phyloP scores from a whole-genome alignment of 2,888 invertebrate genomes.

The Hyalella azteca region DNA sequence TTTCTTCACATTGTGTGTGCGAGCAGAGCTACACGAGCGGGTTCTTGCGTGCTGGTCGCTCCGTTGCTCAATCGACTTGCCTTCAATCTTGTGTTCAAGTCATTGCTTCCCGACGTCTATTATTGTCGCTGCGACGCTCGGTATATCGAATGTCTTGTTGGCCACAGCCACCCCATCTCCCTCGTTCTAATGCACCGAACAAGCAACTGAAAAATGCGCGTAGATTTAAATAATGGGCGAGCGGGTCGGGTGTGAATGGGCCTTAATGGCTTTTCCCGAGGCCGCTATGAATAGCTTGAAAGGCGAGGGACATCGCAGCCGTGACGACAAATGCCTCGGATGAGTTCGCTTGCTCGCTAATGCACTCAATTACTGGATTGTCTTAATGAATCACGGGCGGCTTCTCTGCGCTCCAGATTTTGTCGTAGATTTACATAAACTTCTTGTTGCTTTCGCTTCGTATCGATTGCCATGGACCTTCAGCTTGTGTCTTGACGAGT shows the following conservation, averaged over 20 bases:
- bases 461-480: no score
- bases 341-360: slow-evolving; percentile 27
- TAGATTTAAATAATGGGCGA: slow-evolving; percentile 37
- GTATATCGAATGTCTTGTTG: slow-evolving; percentile 16
- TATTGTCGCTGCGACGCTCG: background rate
- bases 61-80: background rate
- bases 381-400: slow-evolving; percentile 20
- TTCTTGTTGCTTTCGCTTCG: no score
- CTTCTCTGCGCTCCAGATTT: background rate
- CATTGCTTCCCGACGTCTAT: slow-evolving; percentile 8
- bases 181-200: slow-evolving; percentile 36
- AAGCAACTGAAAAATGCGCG: slow-evolving; percentile 35
- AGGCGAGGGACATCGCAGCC: slow-evolving; percentile 15
- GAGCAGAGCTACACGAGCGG: no score
- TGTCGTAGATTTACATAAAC: background rate
- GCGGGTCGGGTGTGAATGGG: slow-evolving; percentile 36
- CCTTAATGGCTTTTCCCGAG: slow-evolving; percentile 31
- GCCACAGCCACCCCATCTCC: background rate
- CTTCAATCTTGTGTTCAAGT: background rate
- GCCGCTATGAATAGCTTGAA: slow-evolving; percentile 24
- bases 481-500: no score
- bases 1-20: no score
- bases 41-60: background rate
- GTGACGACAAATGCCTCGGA: slow-evolving; percentile 19
- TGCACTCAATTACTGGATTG: slow-evolving; percentile 32